Conservation (phyloP, 2,797 vertebrate species). For the Phoebastria nigripes region DNA sequence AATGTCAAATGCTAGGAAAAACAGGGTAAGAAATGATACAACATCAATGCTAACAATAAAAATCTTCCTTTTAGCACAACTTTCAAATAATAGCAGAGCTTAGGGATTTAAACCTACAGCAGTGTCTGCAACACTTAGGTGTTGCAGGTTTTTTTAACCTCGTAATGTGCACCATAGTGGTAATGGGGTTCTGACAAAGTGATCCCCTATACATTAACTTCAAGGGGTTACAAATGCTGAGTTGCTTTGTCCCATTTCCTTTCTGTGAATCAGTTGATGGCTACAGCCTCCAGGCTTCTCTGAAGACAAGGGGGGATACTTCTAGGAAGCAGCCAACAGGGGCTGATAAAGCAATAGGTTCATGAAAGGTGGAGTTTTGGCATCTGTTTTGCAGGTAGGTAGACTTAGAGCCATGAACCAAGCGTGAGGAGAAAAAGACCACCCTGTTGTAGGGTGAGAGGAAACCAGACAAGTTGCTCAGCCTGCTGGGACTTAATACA, state of each 20-base stretch:
- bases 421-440: neutral
- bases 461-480: neutral
- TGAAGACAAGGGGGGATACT: neutral
- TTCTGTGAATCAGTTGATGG: neutral
- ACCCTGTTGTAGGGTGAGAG: neutral
- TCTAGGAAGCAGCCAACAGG: neutral
- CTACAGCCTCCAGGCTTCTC: neutral
- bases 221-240: neutral
- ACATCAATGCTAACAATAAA: neutral
- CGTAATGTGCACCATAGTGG: rapidly evolving
- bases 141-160: neutral
- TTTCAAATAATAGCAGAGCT: neutral
- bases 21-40: neutral
- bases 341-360: neutral
- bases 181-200: neutral
- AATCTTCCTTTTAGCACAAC: neutral
- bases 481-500: neutral
- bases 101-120: neutral
- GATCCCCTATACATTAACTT: neutral
- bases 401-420: neutral
- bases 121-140: neutral
- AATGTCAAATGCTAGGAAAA: neutral
- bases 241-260: neutral
- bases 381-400: neutral
- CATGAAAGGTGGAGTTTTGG: neutral